phyloP scores from a whole-genome alignment of 2,797 vertebrate genomes.

The Sternotherus odoratus region DNA sequence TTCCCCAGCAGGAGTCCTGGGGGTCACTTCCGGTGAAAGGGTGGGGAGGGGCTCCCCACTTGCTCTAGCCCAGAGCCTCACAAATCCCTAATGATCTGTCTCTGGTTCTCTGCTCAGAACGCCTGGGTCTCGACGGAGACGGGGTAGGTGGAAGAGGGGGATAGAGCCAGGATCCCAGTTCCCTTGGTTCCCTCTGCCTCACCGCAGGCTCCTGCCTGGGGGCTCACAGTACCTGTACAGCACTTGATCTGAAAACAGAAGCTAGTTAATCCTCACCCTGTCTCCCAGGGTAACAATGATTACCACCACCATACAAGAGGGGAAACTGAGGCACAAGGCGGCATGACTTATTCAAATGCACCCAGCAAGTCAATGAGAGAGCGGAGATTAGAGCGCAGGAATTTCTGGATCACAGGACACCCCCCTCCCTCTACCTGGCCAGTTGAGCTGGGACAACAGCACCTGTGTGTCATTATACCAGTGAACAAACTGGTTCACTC shows the following conservation, averaged over 20 bases:
- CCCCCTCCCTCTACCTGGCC: neutral
- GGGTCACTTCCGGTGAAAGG: too few relatives aligned
- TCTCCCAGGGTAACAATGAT: neutral
- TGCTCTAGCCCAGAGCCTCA: too few relatives aligned
- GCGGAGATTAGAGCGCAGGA: fast-evolving
- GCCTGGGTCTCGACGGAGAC: neutral
- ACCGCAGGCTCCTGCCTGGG: neutral
- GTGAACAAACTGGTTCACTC: neutral
- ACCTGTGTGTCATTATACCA: fast-evolving
- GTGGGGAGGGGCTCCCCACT: too few relatives aligned
- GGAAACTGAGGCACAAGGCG: fast-evolving
- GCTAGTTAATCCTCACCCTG: neutral
- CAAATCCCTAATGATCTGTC: too few relatives aligned
- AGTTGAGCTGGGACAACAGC: neutral
- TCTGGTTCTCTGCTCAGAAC: neutral
- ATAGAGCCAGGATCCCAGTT: neutral
- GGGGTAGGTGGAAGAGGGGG: too few relatives aligned
- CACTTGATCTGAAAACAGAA: neutral
- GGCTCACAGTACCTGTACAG: neutral
- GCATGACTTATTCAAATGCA: neutral
- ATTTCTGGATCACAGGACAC: neutral
- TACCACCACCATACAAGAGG: neutral
- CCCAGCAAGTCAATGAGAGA: neutral
- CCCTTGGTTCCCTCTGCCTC: neutral
- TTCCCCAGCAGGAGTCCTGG: too few relatives aligned